Conservation (phyloP, 2,113 vertebrate genomes). For the Epinephelus lanceolatus region DNA sequence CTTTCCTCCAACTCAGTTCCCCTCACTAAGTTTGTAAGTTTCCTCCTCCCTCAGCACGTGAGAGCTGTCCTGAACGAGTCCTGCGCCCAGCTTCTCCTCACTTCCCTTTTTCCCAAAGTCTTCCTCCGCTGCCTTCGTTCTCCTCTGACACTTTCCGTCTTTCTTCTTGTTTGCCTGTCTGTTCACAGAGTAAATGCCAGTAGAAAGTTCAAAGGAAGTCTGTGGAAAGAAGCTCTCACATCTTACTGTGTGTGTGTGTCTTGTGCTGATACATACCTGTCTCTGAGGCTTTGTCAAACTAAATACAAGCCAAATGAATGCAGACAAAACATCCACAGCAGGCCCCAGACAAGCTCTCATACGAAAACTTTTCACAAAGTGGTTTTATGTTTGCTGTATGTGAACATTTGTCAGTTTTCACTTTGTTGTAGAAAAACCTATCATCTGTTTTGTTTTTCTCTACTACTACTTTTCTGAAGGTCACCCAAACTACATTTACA, state of each 20-base stretch:
- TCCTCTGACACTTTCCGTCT: constrained; percentile 29
- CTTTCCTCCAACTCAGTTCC: constrained; percentile 50
- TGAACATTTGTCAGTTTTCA: constrained; percentile 2
- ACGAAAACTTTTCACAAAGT: constrained; percentile 11
- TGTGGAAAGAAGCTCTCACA: constrained; percentile 35
- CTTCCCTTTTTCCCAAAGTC: neutral
- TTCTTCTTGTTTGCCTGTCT: constrained; percentile 33
- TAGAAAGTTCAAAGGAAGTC: constrained; percentile 59
- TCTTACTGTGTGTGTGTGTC: constrained; percentile 28
- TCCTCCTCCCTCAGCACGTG: constrained; percentile 21
- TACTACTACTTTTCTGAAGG: neutral
- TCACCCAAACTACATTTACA: constrained; percentile 37
- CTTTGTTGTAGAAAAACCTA: constrained; percentile 17
- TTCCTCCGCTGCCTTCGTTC: constrained; percentile 32
- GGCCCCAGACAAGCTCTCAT: neutral
- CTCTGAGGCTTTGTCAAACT: constrained; percentile 52
- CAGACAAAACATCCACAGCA: constrained; percentile 39
- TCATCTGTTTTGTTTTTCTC: neutral
- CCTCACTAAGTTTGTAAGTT: constrained; percentile 26
- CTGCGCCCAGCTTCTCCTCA: constrained; percentile 11
- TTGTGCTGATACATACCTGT: constrained; percentile 39
- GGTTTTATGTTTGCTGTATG: constrained; percentile 19
- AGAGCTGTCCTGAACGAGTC: constrained; percentile 32
- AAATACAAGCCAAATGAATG: constrained; percentile 65
- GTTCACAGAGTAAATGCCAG: constrained; percentile 41